Percentiles rank a stretch among this genome's conserved stretches.
These are phyloP conservation scores for Ditula angustiorana DNA, from an alignment of 2,888 invertebrate species.

Conservation along the genomic window DNA sequence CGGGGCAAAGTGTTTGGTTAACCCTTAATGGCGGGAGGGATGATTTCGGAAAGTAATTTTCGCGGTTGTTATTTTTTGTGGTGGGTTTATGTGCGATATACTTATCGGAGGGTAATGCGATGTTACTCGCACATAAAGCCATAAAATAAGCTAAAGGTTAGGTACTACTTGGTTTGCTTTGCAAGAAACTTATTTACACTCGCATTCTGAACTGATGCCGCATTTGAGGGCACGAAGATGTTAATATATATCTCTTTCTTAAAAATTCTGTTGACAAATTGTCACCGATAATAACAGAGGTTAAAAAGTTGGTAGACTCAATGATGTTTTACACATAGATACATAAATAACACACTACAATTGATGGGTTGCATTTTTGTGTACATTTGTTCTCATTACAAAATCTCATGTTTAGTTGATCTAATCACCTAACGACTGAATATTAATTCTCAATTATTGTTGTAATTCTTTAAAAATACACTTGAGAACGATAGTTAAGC, in stretches of 20 bases:
- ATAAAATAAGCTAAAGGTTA: neutral
- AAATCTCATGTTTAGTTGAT: too few species aligned
- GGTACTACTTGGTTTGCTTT: neutral
- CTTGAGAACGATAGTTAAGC: too few species aligned
- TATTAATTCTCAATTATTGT: too few species aligned
- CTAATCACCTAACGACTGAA: too few species aligned
- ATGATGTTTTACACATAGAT: too few species aligned
- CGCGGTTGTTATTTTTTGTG: slow-evolving; percentile 39
- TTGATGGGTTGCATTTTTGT: too few species aligned
- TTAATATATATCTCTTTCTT: neutral
- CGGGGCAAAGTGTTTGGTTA: slow-evolving; percentile 50
- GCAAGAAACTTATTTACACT: neutral
- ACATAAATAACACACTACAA: too few species aligned
- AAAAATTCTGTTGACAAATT: too few species aligned
- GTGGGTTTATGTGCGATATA: slow-evolving; percentile 34
- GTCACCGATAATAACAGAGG: too few species aligned
- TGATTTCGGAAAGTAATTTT: slow-evolving; percentile 37
- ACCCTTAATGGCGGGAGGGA: slow-evolving; percentile 39
- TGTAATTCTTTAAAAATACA: too few species aligned
- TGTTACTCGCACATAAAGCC: neutral
- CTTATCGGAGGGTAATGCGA: slow-evolving; percentile 5
- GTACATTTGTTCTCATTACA: too few species aligned
- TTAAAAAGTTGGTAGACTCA: too few species aligned
- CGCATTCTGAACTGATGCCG: neutral
- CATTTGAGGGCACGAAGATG: neutral